Base-by-base conservation (phyloP, 2,888 invertebrate species). In the Aphrophora alni region DNA sequence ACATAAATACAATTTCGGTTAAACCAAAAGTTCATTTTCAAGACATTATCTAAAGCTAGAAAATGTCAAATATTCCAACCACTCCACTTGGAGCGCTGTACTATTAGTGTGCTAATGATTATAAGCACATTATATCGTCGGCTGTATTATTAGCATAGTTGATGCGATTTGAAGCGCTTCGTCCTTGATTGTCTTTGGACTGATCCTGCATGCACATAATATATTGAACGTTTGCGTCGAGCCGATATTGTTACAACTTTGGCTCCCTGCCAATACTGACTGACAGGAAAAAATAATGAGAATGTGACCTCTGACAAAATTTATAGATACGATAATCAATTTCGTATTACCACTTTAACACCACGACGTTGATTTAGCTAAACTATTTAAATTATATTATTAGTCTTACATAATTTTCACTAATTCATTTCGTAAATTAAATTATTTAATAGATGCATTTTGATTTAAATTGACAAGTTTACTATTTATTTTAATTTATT, bases 231-330 rank as follows among this genome's bases (percentile, higher is more conserved):
- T 59, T 59, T 59, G 21, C 59, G 59, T 21, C 7, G n/a, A 44
- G 44, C 44, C 44, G 44, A 59, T 21, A 59, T 59, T n/a, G 59
- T 59, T 59, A 59, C 59, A 59, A 59, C 59, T 59, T 59, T 59
- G 59, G 59, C 4, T 21, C 21, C 10, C 10, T 21, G 59, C 59
- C 59, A 59, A 59, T 21, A 59, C 21, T n/a, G n/a, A 21, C 59
- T 59, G 12, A 5, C 44, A 17, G 44, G 14, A 17, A 44, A 14
- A 17, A 44, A 44, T 44, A 44, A 8, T 12, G 14, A 10, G 44
- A 3, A 44, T 12, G 44, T 44, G 44, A 44, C 44, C 44, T 14
- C 44, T 33, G 8, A 33, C 8, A 33, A 33, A n/a, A n/a, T n/a
- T n/a, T 33, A 33, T 33, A 33, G 3, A 3, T 5, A 33, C 33